phyloP scores from a whole-genome alignment of 1,140 invertebrate species.

The Calephelis virginiensis region DNA sequence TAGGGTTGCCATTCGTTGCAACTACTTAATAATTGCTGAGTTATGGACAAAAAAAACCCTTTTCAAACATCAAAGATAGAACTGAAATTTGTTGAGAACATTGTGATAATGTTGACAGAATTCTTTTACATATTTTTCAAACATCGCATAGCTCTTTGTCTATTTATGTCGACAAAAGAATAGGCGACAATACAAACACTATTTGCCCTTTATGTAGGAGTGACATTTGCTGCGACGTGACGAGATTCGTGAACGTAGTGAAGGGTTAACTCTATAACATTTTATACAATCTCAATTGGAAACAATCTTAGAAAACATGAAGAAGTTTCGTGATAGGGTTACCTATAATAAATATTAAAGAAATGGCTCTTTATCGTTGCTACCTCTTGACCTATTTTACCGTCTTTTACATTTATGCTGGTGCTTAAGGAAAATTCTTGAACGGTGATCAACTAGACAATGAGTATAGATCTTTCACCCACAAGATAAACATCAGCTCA shows the following conservation, averaged over 20 bases:
- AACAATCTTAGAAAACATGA: slow-evolving; percentile 2
- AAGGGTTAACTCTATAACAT: slow-evolving; percentile 12
- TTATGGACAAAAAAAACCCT: too few species aligned
- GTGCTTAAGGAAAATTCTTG: too few species aligned
- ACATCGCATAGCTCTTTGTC: background rate
- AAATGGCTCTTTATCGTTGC: too few species aligned
- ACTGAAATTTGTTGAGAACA: too few species aligned
- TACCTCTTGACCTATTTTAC: too few species aligned
- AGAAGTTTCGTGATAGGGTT: background rate
- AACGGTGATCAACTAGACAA: too few species aligned
- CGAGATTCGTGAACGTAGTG: slow-evolving; percentile 6
- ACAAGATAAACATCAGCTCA: too few species aligned
- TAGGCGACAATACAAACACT: slow-evolving; percentile 8
- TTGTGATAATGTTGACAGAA: background rate
- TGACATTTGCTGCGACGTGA: slow-evolving; percentile 16
- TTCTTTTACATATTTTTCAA: background rate
- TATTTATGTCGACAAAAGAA: slow-evolving; percentile 1
- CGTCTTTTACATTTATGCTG: too few species aligned
- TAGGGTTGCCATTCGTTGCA: too few species aligned
- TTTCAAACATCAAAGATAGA: too few species aligned
- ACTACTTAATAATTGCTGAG: too few species aligned
- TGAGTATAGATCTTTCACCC: too few species aligned
- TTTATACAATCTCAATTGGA: slow-evolving; percentile 16
- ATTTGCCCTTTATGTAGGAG: slow-evolving; percentile 13
- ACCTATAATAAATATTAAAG: background rate